Conservation (phyloP, 1,140 invertebrate genomes). For the Metaphire vulgaris region DNA sequence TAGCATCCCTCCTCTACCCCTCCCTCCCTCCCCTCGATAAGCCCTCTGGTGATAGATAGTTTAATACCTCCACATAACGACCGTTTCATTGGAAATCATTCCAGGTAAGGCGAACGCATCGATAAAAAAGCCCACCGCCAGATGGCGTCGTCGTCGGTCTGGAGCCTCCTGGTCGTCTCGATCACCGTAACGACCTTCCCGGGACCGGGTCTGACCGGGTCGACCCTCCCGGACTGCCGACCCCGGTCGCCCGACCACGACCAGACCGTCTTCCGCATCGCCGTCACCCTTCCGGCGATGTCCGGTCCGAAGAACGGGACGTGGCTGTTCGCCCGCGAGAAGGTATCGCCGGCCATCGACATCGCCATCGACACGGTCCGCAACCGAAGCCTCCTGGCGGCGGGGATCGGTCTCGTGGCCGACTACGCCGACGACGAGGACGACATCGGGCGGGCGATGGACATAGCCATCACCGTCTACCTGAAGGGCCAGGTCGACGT, state of each 20-base stretch:
- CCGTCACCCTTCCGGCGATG: background rate
- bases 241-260: background rate
- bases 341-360: background rate
- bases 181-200: too few species aligned
- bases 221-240: background rate
- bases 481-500: slow-evolving; percentile 28
- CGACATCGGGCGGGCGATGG: background rate
- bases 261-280: background rate
- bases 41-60: too few species aligned
- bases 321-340: background rate
- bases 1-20: too few species aligned
- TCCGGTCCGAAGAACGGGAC: background rate
- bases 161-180: too few species aligned
- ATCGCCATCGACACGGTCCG: background rate
- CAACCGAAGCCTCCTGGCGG: background rate
- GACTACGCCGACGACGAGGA: background rate
- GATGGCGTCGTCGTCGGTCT: too few species aligned
- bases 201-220: background rate
- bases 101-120: too few species aligned
- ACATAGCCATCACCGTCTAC: slow-evolving; percentile 37
- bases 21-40: too few species aligned
- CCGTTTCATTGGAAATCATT: too few species aligned
- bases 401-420: background rate
- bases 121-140: too few species aligned
- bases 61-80: too few species aligned